These are phyloP conservation scores for Nomia melanderi DNA, from an alignment of 1,140 invertebrate species.

Conservation along the genomic window DNA sequence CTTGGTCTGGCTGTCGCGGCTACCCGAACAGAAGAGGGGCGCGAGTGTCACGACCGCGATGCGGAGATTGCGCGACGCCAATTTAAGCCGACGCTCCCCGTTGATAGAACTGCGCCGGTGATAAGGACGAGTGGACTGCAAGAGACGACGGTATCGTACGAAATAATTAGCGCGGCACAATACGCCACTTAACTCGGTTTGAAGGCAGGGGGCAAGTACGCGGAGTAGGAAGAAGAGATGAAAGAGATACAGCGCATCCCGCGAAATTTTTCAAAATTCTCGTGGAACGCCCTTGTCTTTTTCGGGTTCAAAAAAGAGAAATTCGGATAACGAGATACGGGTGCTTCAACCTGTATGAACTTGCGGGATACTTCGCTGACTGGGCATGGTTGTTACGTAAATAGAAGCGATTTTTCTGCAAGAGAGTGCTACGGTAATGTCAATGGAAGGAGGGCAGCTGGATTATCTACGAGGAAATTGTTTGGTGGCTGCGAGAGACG, in stretches of 20 bases:
- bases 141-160: not conserved
- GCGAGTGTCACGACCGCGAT: not conserved
- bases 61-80: not conserved
- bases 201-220: not conserved
- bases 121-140: conserved; percentile 5
- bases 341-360: not conserved
- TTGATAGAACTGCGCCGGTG: conserved; percentile 23
- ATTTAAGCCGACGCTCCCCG: not conserved
- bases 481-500: too few relatives aligned
- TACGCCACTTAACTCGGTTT: not conserved
- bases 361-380: not conserved
- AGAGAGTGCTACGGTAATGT: too few relatives aligned
- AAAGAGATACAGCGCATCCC: not conserved
- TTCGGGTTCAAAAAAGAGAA: not conserved
- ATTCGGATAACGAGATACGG: conserved; percentile 9
- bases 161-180: conserved; percentile 20
- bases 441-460: not conserved
- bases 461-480: not conserved
- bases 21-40: not conserved
- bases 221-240: not conserved
- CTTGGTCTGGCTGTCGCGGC: conserved; percentile 18
- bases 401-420: not conserved
- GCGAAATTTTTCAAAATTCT: too few relatives aligned
- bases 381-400: not conserved
- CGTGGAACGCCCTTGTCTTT: too few relatives aligned